Evolutionary conservation across 2,113 vertebrate genomes (phyloP), one percentile per base, ranked within the genome.

Genomic region (Tetrao urogallus): DNA sequence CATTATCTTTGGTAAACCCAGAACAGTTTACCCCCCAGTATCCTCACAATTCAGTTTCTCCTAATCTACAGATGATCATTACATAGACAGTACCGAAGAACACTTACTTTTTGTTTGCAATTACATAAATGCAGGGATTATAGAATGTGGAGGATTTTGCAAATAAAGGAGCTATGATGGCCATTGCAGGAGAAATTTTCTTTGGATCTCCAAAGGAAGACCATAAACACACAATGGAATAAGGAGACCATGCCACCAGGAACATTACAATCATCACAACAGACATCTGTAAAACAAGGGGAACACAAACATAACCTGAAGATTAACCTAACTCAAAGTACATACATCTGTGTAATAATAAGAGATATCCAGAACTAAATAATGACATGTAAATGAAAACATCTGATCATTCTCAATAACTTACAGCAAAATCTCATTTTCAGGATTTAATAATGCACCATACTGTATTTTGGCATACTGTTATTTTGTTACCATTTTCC

Each of bases 111-210:
- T 98, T 99, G 97, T 99, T 99, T 91, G 99, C 98, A 72, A 98
- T 92, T 2, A 99, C 99, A 77, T 99, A 99, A 96, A 99, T 99
- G 94, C 99, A 99, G 54, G 99, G 99, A 91, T 99, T 99, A 96
- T 99, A 99, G 96, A 99, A 99, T 0, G 99, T 99, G 91, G 99
- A 99, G 30, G 99, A 99, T 89, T 99, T 99, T 88, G 99, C 99
- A 8, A 99, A 99, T 6, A 99, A 98, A n/a, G 99, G 99, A 19
- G 98, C 99, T 32, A 99, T 97, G 92, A 99, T 99, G 42, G 99
- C 99, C 99, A 99, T 97, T 8, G 98, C 92, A 67, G 99, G 98
- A 48, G 99, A 98, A 86, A 99, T 99, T 78, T 96, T 98, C 96
- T 94, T 97, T 3, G 99, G 99, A 91, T 99, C 98, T 38, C 98